Evolutionary conservation across 1,140 invertebrate genomes (phyloP).

Genomic region (Ectropis grisescens): DNA sequence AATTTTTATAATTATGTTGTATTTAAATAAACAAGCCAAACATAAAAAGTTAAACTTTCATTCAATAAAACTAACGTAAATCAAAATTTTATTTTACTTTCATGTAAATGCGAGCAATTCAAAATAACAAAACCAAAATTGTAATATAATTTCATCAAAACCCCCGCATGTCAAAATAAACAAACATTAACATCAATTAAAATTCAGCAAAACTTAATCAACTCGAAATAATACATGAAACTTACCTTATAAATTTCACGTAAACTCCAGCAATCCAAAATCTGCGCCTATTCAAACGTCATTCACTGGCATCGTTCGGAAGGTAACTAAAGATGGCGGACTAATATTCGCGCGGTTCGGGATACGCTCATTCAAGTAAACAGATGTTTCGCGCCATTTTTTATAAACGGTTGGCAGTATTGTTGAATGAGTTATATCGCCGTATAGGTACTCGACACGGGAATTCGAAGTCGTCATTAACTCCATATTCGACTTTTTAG

Average conservation of each 20-base stretch:
- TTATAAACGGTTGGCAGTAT: constrained; percentile 1
- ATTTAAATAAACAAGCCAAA: not conserved
- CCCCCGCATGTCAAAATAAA: constrained; percentile 4
- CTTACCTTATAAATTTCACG: constrained; percentile 5
- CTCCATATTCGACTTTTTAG: constrained; percentile 1
- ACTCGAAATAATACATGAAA: constrained; percentile 5
- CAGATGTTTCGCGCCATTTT: constrained; percentile 2
- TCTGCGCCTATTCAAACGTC: constrained; percentile 2
- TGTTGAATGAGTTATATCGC: not conserved
- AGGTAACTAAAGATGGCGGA: constrained; percentile 4
- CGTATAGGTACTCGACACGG: too few relatives aligned
- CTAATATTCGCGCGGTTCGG: constrained; percentile 1
- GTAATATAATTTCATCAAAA: constrained; percentile 1
- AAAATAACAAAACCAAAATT: constrained; percentile 4
- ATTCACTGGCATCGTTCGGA: not conserved
- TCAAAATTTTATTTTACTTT: constrained; percentile 3
- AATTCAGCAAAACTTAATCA: constrained; percentile 4
- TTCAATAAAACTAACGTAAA: constrained; percentile 5
- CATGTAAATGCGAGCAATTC: constrained; percentile 4
- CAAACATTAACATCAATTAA: not conserved
- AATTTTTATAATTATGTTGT: too few relatives aligned
- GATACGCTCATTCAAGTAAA: constrained; percentile 2
- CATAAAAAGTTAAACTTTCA: constrained; percentile 3
- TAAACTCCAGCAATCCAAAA: constrained; percentile 4
- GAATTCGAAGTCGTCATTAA: constrained; percentile 2